phyloP scores from a whole-genome alignment of 2,113 vertebrate species.

The Rhagologus leucostigma region DNA sequence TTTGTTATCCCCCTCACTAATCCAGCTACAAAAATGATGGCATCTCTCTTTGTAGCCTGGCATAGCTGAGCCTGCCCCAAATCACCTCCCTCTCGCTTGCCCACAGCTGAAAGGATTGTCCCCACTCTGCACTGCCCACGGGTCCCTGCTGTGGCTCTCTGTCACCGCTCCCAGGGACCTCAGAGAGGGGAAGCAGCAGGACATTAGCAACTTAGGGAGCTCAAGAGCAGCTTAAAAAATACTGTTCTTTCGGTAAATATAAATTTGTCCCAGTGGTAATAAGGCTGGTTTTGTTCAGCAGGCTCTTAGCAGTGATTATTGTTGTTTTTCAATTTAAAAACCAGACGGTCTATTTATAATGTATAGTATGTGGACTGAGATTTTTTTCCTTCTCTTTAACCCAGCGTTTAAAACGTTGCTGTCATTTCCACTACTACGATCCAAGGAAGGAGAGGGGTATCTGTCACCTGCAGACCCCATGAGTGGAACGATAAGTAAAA shows the following conservation, averaged over 20 bases:
- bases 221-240: constrained; percentile 41
- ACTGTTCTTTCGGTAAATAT: constrained; percentile 13
- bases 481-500: neutral
- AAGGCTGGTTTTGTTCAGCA: constrained; percentile 42
- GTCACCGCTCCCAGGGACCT: neutral
- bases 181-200: neutral
- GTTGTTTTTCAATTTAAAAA: constrained; percentile 45
- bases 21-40: neutral
- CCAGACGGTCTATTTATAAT: constrained; percentile 53
- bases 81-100: neutral
- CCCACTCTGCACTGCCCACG: neutral
- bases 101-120: neutral
- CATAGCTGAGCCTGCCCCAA: neutral
- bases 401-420: neutral
- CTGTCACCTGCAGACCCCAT: neutral
- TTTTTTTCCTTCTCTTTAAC: constrained; percentile 4
- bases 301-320: constrained; percentile 40
- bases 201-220: neutral
- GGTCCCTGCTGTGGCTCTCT: neutral
- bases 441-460: neutral
- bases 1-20: neutral
- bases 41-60: neutral
- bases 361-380: neutral
- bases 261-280: constrained; percentile 38
- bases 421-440: neutral